phyloP scores from a whole-genome alignment of 2,113 vertebrate species.

The Xenus cinereus region DNA sequence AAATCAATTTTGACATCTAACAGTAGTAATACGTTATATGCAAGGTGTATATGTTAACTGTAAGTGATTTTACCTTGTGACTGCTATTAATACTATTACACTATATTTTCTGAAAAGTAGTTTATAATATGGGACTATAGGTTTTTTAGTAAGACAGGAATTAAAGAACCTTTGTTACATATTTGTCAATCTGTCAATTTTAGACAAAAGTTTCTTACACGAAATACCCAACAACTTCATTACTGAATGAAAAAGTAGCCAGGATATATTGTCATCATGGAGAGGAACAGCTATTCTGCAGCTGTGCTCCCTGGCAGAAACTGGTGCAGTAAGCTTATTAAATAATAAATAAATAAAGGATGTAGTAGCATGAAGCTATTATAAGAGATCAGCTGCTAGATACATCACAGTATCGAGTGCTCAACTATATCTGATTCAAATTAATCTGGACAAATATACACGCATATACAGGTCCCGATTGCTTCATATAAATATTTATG shows the following conservation, averaged over 20 bases:
- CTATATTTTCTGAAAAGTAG: neutral
- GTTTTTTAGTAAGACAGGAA: neutral
- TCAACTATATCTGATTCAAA: neutral
- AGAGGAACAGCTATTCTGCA: constrained; percentile 10
- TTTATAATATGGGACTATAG: neutral
- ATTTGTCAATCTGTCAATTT: neutral
- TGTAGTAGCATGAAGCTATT: constrained; percentile 44
- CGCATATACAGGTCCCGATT: neutral
- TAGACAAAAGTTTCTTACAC: neutral
- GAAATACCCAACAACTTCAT: neutral
- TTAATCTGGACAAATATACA: neutral
- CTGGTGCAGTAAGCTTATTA: neutral
- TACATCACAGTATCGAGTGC: neutral
- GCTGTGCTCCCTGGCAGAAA: constrained; percentile 29
- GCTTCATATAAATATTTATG: neutral
- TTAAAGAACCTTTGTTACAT: neutral
- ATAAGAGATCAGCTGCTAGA: constrained; percentile 43
- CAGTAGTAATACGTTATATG: neutral
- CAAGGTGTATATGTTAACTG: neutral
- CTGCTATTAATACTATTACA: neutral
- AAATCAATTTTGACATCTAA: neutral
- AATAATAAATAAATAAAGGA: constrained; percentile 63
- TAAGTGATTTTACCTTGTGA: neutral
- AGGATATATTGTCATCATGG: neutral
- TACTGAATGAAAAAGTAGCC: neutral